A percentile compares a stretch with the other conserved stretches of the same genome.
Evolutionary conservation across 1,140 invertebrate genomes (phyloP).

Genomic region (Cydia amplana): DNA sequence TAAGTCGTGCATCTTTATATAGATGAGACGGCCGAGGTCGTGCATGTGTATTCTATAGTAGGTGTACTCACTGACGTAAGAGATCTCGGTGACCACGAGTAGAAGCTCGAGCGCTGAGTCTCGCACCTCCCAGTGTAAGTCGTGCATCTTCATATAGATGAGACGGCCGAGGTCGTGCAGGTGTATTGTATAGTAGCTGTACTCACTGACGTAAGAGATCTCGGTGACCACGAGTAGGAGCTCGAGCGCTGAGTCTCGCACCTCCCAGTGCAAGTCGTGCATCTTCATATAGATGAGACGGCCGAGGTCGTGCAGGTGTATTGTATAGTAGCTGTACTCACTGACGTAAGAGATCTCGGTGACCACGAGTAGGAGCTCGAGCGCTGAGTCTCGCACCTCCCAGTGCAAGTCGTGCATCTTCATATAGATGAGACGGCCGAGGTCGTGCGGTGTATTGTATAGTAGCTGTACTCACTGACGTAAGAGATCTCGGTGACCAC

Average conservation of each 20-base stretch:
- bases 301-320: conserved; percentile 70
- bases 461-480: conserved; percentile 80
- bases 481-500: conserved; percentile 85
- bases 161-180: conserved; percentile 83
- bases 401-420: conserved; percentile 86
- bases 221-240: conserved; percentile 81
- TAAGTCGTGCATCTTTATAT: no score
- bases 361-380: conserved; percentile 83
- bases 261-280: conserved; percentile 86
- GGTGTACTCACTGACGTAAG: conserved; percentile 82
- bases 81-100: conserved; percentile 82
- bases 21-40: no score
- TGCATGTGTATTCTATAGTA: not conserved
- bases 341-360: conserved; percentile 82
- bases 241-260: conserved; percentile 87
- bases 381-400: conserved; percentile 87
- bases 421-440: conserved; percentile 82
- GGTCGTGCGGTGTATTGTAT: conserved; percentile 52
- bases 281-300: conserved; percentile 84
- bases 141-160: conserved; percentile 84
- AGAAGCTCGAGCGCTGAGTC: conserved; percentile 44
- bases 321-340: conserved; percentile 77
- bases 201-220: conserved; percentile 85
- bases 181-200: not conserved
- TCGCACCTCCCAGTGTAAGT: conserved; percentile 86